Evolutionary conservation across 2,888 invertebrate genomes (phyloP), one percentile per base, ranked within the genome.

Genomic region (Deilephila porcellus): DNA sequence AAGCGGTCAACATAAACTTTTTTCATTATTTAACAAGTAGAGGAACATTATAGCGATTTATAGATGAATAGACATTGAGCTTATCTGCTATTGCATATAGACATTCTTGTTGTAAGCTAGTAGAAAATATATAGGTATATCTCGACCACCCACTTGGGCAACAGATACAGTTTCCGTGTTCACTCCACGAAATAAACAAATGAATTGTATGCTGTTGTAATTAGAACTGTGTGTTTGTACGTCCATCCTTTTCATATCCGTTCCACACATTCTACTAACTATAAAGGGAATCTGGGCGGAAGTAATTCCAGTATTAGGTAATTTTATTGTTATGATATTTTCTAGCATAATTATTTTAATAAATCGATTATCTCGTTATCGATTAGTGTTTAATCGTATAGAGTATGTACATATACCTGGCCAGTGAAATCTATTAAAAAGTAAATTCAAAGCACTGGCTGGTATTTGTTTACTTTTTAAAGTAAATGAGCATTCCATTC

Each of bases 151-250:
- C 93, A 93, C 91, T 92, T 85, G 73, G 87, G 79, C 78, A 80
- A 80, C 81, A 84, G 87, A 88, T 88, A 85, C 86, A 85, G 87
- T 90, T 90, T 91, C 91, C 89, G 86, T 85, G 87, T 89, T 87
- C 85, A 78, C 83, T 85, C 82, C 82, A 85, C 85, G 90, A 91
- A 91, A 93, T 92, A 94, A 94, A 94, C 93, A 93, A 89, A 90
- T 87, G 80, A 86, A 90, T 90, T 93, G 94, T 94, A 82, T 93
- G 83, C 86, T 88, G 88, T 92, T 90, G 93, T 93, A 88, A 93
- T 94, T 94, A 93, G 91, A 84, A 76, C 85, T 84, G 87, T 87
- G 84, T 90, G 92, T 91, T 91, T 89, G 89, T 88, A 81, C 83
- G 87, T 87, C 83, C 83, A 83, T 84, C 80, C 85, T 86, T 84